phyloP scores from a whole-genome alignment of 1,140 invertebrate genomes.

The Lepidurus apus region DNA sequence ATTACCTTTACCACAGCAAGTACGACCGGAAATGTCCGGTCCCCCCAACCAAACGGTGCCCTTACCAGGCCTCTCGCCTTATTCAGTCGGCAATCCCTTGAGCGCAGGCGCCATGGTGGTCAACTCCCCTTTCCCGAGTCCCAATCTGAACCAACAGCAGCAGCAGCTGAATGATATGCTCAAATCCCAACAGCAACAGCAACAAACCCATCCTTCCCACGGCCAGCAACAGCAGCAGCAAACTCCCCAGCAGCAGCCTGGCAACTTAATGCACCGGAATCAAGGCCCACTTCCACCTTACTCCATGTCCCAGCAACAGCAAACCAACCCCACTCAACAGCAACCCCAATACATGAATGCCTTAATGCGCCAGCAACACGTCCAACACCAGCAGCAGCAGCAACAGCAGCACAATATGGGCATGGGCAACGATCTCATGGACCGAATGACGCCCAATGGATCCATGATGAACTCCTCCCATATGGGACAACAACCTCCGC shows the following conservation, averaged over 20 bases:
- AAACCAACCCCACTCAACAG: not conserved
- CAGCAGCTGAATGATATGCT: constrained; percentile 37
- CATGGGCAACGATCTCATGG: not conserved
- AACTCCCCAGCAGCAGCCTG: not conserved
- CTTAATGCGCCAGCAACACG: not conserved
- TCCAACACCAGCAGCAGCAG: constrained; percentile 28
- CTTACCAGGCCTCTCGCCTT: constrained; percentile 28
- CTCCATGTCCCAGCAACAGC: constrained; percentile 32
- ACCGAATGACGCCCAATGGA: constrained; percentile 18
- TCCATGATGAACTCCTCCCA: constrained; percentile 4
- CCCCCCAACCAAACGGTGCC: constrained; percentile 35
- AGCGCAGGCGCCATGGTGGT: constrained; percentile 29
- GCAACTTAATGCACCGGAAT: constrained; percentile 23
- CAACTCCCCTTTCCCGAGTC: constrained; percentile 31
- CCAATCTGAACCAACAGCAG: constrained; percentile 34
- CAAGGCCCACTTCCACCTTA: constrained; percentile 28
- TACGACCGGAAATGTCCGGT: constrained; percentile 30
- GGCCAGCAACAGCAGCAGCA: constrained; percentile 39
- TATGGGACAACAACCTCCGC: not conserved
- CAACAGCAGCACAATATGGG: constrained; percentile 17
- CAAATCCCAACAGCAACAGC: constrained; percentile 24
- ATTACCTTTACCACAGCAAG: constrained; percentile 33
- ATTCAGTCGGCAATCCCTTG: constrained; percentile 24
- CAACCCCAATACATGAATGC: not conserved
- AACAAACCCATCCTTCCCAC: constrained; percentile 24